phyloP scores from a whole-genome alignment of 2,888 invertebrate genomes.

The Limnephilus lunatus region DNA sequence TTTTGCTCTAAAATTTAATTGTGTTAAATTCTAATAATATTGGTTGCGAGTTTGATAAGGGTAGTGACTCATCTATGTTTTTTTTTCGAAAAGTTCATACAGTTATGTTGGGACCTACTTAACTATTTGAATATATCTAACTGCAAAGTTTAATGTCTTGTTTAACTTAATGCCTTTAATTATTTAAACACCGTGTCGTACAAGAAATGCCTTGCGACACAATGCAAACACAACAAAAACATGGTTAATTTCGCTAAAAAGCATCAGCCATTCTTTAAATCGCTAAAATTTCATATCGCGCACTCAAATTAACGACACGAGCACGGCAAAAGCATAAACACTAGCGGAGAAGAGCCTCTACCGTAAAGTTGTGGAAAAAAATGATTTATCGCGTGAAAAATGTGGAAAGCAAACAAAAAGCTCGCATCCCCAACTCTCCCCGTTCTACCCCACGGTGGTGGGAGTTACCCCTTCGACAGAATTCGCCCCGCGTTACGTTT shows the following conservation, averaged over 20 bases:
- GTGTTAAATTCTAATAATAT: no score
- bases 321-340: slow-evolving; percentile 30
- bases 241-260: slow-evolving; percentile 65
- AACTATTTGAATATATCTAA: not conserved
- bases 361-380: slow-evolving; percentile 75
- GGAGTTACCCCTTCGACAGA: slow-evolving; percentile 20
- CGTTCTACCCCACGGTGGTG: slow-evolving; percentile 12
- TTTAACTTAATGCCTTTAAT: not conserved
- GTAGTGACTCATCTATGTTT: not conserved
- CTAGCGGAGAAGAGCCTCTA: not conserved
- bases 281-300: slow-evolving; percentile 66
- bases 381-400: slow-evolving; percentile 79
- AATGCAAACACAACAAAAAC: slow-evolving; percentile 45
- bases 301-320: slow-evolving; percentile 64
- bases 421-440: slow-evolving; percentile 32
- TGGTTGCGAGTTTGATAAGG: no score
- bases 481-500: slow-evolving; percentile 40
- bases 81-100: not conserved
- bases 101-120: not conserved
- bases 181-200: slow-evolving; percentile 15
- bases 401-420: slow-evolving; percentile 71
- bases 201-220: slow-evolving; percentile 20
- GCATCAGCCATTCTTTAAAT: slow-evolving; percentile 64
- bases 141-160: slow-evolving; percentile 10
- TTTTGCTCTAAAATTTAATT: no score